phyloP scores from a whole-genome alignment of 2,113 vertebrate genomes.

The Urocolius indicus region DNA sequence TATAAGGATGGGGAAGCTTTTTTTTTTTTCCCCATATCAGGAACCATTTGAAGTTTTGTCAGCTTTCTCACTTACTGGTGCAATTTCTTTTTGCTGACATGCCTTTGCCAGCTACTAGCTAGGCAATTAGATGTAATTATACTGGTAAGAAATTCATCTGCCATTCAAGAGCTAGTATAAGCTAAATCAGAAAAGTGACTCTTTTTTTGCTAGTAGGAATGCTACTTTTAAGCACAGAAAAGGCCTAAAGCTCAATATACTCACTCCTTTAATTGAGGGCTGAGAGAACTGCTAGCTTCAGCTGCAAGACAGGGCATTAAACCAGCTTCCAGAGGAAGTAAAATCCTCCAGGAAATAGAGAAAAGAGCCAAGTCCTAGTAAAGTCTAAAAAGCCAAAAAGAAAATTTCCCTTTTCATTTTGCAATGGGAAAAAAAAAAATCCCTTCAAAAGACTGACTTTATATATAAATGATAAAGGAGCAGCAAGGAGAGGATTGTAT shows the following conservation, averaged over 20 bases:
- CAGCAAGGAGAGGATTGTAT: conserved; percentile 22
- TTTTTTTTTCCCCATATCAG: neutral
- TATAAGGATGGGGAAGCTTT: neutral
- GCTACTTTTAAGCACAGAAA: neutral
- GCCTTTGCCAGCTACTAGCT: neutral
- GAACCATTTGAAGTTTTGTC: neutral
- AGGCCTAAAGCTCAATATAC: conserved; percentile 14
- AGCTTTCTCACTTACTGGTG: neutral
- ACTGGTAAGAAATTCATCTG: neutral
- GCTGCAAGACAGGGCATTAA: conserved; percentile 24
- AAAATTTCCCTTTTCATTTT: conserved; percentile 54
- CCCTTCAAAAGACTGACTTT: conserved; percentile 36
- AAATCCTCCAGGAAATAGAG: conserved; percentile 59
- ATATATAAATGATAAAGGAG: conserved; percentile 50
- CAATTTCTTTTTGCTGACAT: neutral
- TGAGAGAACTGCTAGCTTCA: conserved; percentile 19
- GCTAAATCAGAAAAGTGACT: conserved; percentile 2
- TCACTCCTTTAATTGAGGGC: conserved; percentile 31
- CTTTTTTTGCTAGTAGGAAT: neutral
- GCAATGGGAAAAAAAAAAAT: conserved; percentile 45
- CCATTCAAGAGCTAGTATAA: neutral
- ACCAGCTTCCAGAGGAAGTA: conserved; percentile 47
- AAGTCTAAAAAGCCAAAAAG: conserved; percentile 32
- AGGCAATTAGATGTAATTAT: neutral
- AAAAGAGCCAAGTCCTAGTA: conserved; percentile 17